Evolutionary conservation across 2,888 invertebrate genomes (phyloP).

Genomic region (Ichneumon xanthorius): DNA sequence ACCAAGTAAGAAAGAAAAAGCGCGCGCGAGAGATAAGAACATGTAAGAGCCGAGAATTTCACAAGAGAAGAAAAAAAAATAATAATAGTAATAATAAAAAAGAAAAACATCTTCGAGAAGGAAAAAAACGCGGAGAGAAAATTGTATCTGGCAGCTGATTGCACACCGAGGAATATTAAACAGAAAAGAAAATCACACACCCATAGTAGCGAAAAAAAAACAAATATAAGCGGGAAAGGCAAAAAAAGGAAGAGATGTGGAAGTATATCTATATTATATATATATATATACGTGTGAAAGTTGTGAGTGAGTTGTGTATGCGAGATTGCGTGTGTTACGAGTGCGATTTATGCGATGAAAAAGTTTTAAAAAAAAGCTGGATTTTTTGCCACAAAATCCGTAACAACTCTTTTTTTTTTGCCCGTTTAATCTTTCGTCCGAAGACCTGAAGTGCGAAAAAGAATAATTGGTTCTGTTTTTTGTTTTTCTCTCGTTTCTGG

Average conservation of each 20-base stretch:
- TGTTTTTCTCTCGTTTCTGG: slow-evolving; percentile 69
- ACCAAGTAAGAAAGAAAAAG: slow-evolving; percentile 55
- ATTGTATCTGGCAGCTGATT: slow-evolving; percentile 84
- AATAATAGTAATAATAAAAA: slow-evolving; percentile 72
- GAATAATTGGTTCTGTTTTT: slow-evolving; percentile 40
- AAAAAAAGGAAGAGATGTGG: slow-evolving; percentile 61
- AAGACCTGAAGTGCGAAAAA: slow-evolving; percentile 63
- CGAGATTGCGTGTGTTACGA: slow-evolving; percentile 53
- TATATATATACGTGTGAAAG: slow-evolving; percentile 49
- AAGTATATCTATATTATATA: slow-evolving; percentile 62
- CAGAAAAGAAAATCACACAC: slow-evolving; percentile 42
- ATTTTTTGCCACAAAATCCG: slow-evolving; percentile 58
- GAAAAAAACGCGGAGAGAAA: slow-evolving; percentile 59
- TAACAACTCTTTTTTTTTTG: slow-evolving; percentile 39
- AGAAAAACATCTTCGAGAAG: slow-evolving; percentile 53
- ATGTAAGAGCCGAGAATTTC: slow-evolving; percentile 60
- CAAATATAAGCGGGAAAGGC: slow-evolving; percentile 46
- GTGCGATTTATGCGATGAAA: slow-evolving; percentile 50
- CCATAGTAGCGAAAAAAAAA: slow-evolving; percentile 41
- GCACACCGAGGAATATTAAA: slow-evolving; percentile 77
- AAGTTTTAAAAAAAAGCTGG: slow-evolving; percentile 56
- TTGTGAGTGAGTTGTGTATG: slow-evolving; percentile 45
- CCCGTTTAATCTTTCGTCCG: slow-evolving; percentile 38
- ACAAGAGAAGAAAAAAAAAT: slow-evolving; percentile 61
- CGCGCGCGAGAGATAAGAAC: slow-evolving; percentile 56